These are phyloP conservation scores for Sminthurides aquaticus DNA, from an alignment of 2,888 invertebrate species.

Conservation along the genomic window DNA sequence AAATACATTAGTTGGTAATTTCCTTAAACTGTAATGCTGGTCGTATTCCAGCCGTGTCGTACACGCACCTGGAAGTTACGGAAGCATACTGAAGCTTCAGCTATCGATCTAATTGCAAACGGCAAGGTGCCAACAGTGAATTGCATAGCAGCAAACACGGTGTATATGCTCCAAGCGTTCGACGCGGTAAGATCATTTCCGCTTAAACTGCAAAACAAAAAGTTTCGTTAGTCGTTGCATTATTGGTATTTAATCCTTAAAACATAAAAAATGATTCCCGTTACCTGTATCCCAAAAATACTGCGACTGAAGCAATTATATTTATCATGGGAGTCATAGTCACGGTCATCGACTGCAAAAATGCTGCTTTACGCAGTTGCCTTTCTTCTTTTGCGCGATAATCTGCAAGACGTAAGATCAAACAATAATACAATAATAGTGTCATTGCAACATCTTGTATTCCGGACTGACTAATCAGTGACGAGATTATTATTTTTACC, in stretches of 20 bases:
- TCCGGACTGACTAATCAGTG: neutral
- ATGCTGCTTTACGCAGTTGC: constrained; percentile 47
- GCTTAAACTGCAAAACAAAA: constrained; percentile 43
- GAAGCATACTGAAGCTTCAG: constrained; percentile 47
- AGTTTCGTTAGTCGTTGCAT: neutral
- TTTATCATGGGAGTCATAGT: constrained; percentile 48
- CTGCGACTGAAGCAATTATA: constrained; percentile 47
- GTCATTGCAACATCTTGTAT: neutral
- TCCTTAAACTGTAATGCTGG: too few relatives aligned
- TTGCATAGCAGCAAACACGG: constrained; percentile 49
- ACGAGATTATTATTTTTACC: constrained; percentile 40
- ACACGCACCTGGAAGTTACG: constrained; percentile 46
- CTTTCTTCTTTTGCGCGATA: constrained; percentile 46
- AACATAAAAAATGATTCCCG: neutral
- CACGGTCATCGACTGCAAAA: constrained; percentile 48
- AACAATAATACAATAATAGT: constrained; percentile 7
- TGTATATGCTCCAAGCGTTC: constrained; percentile 48
- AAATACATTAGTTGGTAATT: neutral
- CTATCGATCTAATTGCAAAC: constrained; percentile 45
- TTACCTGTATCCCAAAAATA: constrained; percentile 47
- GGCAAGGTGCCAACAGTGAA: constrained; percentile 48
- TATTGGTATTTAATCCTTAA: neutral
- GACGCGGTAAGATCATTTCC: constrained; percentile 44
- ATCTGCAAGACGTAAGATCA: constrained; percentile 36
- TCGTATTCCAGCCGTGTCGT: too few relatives aligned